These are phyloP conservation scores for Papilio xuthus DNA, from an alignment of 1,140 invertebrate species.

Conservation along the genomic window DNA sequence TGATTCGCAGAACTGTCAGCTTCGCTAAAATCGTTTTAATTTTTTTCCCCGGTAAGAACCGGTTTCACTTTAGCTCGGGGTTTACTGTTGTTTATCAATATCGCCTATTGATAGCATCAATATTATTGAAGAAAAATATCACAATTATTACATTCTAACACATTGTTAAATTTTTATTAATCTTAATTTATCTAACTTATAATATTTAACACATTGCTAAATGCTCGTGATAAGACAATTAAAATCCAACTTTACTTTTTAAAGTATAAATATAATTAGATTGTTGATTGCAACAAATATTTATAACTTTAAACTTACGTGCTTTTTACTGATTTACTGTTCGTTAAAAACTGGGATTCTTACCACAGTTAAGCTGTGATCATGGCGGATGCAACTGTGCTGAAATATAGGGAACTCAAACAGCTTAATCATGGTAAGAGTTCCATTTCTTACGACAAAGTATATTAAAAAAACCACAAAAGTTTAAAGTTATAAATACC, in stretches of 20 bases:
- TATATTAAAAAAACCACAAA: no score
- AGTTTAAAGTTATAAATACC: no score
- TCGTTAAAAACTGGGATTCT: no score
- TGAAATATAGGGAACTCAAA: no score
- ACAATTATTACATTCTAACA: background rate
- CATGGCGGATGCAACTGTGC: no score
- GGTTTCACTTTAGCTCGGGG: background rate
- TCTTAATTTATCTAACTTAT: background rate
- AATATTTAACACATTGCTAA: background rate
- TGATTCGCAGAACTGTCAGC: background rate
- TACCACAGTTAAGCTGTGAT: no score
- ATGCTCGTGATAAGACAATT: no score
- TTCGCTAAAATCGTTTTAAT: background rate
- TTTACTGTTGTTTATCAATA: background rate
- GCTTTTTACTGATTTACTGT: background rate
- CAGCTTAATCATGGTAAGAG: no score
- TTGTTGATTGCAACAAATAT: no score
- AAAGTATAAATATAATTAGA: no score
- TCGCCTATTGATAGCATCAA: background rate
- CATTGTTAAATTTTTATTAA: background rate
- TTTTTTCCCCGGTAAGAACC: background rate
- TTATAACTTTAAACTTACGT: background rate
- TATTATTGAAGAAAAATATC: background rate
- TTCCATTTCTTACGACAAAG: no score
- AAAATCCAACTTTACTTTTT: no score